Base-by-base conservation (phyloP, 2,113 vertebrate species). In the Martes martes region DNA sequence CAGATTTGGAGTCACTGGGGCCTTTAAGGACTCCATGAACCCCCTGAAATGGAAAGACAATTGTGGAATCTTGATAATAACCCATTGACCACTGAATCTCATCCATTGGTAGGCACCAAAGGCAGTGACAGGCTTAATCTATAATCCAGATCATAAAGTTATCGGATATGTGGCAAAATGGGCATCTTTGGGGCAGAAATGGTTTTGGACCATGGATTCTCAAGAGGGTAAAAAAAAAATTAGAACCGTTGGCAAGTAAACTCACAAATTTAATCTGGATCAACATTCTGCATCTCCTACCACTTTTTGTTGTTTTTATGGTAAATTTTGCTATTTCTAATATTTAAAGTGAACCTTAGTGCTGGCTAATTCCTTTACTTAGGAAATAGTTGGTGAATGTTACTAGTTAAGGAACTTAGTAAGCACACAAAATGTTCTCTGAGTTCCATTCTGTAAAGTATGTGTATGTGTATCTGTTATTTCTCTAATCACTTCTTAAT, bases 401-500 rank as follows among this genome's bases (percentile, higher is more conserved):
- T 87, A 42, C 4, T 50, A 52, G 42, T 74, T 96, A 93, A 95
- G 82, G 57, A 88, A 76, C 94, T 88, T 95, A 78, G 42, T 90
- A 55, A 94, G 47, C 15, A 80, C 24, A 7, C 31, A 31, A 33
- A 92, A 61, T 89, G 10, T 63, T 65, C 78, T 91, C 15, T 63
- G 18, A 94, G 67, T 57, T 84, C 57, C 55, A 52, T 52, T 80
- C 36, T 87, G 39, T 45, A 89, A 80, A 82, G 7, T 50, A 14
- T 79, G 42, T 67, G 3, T 85, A 11, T 81, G 26, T 82, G 18
- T 76, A 36, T 33, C 24, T 93, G 19, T 92, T 82, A 89, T 96
- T 96, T 95, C 26, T 91, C 10, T 93, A 92, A 82, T 89, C 94
- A 76, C n/a, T 92, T 97, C 74, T 82, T 96, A 39, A 92, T 81